Conservation (phyloP, 2,797 vertebrate genomes). For the Rhodeus uyekii region DNA sequence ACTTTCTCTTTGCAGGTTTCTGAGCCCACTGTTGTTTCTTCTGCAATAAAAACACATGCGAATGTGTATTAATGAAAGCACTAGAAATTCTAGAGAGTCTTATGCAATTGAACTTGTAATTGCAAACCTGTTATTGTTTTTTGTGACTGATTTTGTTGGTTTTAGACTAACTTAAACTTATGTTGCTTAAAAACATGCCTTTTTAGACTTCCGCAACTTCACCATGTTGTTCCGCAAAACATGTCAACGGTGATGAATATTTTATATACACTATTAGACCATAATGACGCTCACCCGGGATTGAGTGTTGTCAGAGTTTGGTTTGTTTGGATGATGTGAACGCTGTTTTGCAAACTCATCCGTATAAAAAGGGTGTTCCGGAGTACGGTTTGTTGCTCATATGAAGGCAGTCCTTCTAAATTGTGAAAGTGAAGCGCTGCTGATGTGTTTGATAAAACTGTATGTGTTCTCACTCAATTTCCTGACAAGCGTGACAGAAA, state of each 20-base stretch:
- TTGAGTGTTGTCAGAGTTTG: too few species aligned
- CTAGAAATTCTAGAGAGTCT: background rate
- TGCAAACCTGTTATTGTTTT: background rate
- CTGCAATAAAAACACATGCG: background rate
- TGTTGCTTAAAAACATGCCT: background rate
- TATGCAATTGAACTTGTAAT: background rate
- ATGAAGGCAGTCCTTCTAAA: background rate
- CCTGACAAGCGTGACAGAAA: background rate
- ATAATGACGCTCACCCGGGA: too few species aligned
- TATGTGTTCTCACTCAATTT: background rate
- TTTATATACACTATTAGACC: too few species aligned
- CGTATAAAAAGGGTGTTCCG: too few species aligned
- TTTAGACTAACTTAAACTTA: background rate
- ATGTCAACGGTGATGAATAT: background rate
- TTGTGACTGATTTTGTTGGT: background rate
- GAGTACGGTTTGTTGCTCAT: background rate
- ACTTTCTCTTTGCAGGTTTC: background rate
- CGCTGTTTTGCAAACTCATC: too few species aligned
- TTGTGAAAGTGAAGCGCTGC: background rate
- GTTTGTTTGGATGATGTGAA: too few species aligned
- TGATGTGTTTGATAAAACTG: background rate
- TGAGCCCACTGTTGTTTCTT: background rate
- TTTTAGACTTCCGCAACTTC: background rate
- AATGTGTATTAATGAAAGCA: background rate
- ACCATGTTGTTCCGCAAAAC: background rate